Base-by-base conservation (phyloP, 2,113 vertebrate species). In the Gnathonemus longibarbis region DNA sequence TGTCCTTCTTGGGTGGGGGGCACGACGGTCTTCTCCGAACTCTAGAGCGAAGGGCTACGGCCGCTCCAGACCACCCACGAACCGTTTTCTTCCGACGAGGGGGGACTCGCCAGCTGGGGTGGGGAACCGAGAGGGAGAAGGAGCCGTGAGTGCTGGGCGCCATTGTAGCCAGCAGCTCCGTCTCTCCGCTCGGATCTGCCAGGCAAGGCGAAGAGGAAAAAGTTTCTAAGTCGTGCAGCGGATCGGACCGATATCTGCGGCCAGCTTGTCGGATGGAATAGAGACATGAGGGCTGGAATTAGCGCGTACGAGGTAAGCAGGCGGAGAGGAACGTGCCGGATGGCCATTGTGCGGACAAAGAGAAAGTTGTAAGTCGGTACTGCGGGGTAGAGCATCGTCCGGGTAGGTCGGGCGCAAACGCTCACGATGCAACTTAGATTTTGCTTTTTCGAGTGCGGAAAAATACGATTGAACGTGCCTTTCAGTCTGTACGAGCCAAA, bases 41-140 rank as follows among this genome's bases (percentile, higher is more conserved):
- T 90, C 52, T 0, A 5, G 31, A 24, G 39, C 90, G 48, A 90
- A 4, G 46, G 3, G 13, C 84, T 70, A 6, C 49, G 35, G 74
- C 89, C 3, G 3, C n/a, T 39, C 9, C 35, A 90, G 94, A 95
- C 95, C 95, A 95, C 95, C 95, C 95, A 95, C 94, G 89, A 31
- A 58, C 53, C 11, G 84, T 21, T 62, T 88, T n/a, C 58, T 88
- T 88, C 48, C 50, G 86, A 88, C 49, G 90, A 13, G 91, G 49
- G 90, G 91, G 92, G 88, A 91, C 86, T 58, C 77, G 62, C 90
- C 58, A 87, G 89, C 85, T 70, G 52, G 62, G 88, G 84, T 74
- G 90, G 91, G 90, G 90, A 90, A 88, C 50, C 45, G 89, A 83
- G 58, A 80, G 83, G 66, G 88, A 87, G 58, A 88, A 27, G 53